phyloP scores from a whole-genome alignment of 2,113 vertebrate species.

The Oncorhynchus clarkii region DNA sequence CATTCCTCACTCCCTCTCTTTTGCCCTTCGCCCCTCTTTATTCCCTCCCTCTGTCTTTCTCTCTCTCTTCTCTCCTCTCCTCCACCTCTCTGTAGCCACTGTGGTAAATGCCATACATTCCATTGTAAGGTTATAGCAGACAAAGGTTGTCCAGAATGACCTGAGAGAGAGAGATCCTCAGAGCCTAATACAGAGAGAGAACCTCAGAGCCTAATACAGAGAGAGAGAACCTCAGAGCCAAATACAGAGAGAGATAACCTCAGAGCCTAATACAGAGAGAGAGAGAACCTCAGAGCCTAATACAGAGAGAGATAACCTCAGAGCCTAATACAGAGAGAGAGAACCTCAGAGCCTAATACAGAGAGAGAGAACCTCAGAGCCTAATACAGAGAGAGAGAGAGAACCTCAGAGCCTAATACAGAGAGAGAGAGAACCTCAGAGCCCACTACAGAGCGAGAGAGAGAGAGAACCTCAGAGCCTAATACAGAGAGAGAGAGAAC shows the following conservation, averaged over 20 bases:
- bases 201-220: conserved; percentile 7
- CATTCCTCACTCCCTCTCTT: not conserved
- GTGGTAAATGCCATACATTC: conserved; percentile 71
- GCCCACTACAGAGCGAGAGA: not conserved
- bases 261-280: too few species aligned
- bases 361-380: too few species aligned
- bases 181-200: conserved; percentile 18
- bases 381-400: too few species aligned
- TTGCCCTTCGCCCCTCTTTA: conserved; percentile 12
- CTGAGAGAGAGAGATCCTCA: conserved; percentile 47
- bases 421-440: too few species aligned
- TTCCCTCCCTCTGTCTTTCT: conserved; percentile 1
- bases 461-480: conserved; percentile 34
- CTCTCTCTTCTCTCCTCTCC: too few species aligned
- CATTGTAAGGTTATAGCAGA: conserved; percentile 70
- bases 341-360: too few species aligned
- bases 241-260: too few species aligned
- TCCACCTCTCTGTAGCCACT: conserved; percentile 43
- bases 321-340: too few species aligned
- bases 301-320: too few species aligned
- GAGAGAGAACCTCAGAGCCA: too few species aligned
- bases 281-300: too few species aligned
- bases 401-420: too few species aligned
- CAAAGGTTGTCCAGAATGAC: conserved; percentile 62
- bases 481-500: not conserved